Conservation (phyloP, 2,797 vertebrate species). For the Pelochelys cantorii region DNA sequence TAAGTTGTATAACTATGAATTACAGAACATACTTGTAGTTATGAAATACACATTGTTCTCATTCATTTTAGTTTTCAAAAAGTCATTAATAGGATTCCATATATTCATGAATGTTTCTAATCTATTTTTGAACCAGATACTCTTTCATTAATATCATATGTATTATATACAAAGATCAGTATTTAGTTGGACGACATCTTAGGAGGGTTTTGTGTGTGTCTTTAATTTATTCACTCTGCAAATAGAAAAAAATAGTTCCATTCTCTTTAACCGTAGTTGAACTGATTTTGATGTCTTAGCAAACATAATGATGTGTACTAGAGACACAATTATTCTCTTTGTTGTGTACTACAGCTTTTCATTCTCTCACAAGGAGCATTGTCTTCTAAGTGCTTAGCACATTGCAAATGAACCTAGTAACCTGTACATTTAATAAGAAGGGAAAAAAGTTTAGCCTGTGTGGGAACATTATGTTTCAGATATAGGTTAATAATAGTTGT, state of each 20-base stretch:
- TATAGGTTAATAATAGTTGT: slow-evolving; percentile 87
- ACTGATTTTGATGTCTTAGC: slow-evolving; percentile 67
- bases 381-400: slow-evolving; percentile 77
- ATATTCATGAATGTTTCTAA: slow-evolving; percentile 68
- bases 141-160: slow-evolving; percentile 64
- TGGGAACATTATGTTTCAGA: slow-evolving; percentile 88
- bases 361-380: slow-evolving; percentile 73
- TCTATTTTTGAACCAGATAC: slow-evolving; percentile 72
- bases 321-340: slow-evolving; percentile 68
- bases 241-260: slow-evolving; percentile 58
- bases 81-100: slow-evolving; percentile 65
- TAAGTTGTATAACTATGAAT: slow-evolving; percentile 21
- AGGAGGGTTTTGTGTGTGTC: slow-evolving; percentile 61
- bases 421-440: slow-evolving; percentile 81
- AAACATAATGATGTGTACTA: slow-evolving; percentile 62
- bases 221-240: slow-evolving; percentile 63
- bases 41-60: slow-evolving; percentile 51
- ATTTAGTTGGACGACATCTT: slow-evolving; percentile 65
- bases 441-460: slow-evolving; percentile 79
- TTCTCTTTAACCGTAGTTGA: slow-evolving; percentile 69
- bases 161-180: slow-evolving; percentile 61
- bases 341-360: slow-evolving; percentile 66
- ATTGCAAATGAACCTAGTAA: slow-evolving; percentile 82
- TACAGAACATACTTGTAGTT: slow-evolving; percentile 13
- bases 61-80: slow-evolving; percentile 66